phyloP scores from a whole-genome alignment of 1,140 invertebrate genomes.

The Papilio polyxenes region DNA sequence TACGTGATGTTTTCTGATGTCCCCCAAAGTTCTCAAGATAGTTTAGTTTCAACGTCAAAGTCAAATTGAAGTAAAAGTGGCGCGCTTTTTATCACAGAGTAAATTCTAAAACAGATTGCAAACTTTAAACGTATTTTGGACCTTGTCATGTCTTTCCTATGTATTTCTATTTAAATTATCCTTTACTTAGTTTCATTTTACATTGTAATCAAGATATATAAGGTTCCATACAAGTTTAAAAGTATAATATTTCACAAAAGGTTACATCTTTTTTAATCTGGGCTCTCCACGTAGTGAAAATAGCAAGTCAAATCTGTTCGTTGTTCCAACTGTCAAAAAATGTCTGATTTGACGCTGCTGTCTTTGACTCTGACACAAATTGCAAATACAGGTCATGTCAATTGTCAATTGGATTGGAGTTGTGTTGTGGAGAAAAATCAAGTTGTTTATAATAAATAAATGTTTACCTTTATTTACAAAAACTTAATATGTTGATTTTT shows the following conservation, averaged over 20 bases:
- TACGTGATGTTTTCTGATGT: background rate
- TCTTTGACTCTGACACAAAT: background rate
- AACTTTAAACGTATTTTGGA: no score
- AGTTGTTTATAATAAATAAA: constrained; percentile 13
- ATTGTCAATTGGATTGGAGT: background rate
- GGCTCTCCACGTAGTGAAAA: constrained; percentile 12
- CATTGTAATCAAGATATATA: background rate
- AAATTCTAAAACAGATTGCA: background rate
- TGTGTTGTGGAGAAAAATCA: constrained; percentile 3
- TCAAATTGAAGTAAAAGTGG: background rate
- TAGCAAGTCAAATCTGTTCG: background rate
- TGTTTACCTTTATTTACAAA: constrained; percentile 36
- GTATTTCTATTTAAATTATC: background rate
- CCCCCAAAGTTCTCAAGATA: background rate
- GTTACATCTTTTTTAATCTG: background rate
- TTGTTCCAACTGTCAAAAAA: background rate
- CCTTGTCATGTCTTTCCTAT: background rate
- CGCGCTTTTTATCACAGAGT: background rate
- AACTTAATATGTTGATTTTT: constrained; percentile 73
- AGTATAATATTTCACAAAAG: background rate
- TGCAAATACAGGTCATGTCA: background rate
- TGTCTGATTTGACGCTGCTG: background rate
- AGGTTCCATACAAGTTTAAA: background rate
- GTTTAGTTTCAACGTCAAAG: background rate
- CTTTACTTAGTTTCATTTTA: background rate